These are phyloP conservation scores for Cyprinella venusta DNA, from an alignment of 2,797 vertebrate species.

Conservation along the genomic window DNA sequence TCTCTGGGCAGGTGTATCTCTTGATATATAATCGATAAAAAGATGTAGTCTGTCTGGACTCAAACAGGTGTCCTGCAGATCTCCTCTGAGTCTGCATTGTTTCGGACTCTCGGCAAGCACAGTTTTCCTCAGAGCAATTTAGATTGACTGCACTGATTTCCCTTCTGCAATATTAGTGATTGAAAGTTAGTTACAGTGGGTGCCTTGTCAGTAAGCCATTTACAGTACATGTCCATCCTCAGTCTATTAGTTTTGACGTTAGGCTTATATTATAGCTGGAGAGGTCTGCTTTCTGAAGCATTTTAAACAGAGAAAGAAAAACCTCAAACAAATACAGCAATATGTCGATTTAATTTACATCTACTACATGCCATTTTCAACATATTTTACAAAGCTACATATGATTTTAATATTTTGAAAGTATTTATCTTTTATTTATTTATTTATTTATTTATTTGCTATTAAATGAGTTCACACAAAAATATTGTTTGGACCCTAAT, in stretches of 20 bases:
- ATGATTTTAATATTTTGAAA: not conserved
- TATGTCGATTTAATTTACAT: not conserved
- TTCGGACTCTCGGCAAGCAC: conserved; percentile 16
- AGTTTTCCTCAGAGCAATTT: conserved; percentile 15
- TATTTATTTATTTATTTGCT: no score
- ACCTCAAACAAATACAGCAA: not conserved
- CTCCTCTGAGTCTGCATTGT: conserved; percentile 7
- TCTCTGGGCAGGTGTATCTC: conserved; percentile 3
- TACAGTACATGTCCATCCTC: conserved; percentile 13
- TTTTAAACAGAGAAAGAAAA: not conserved
- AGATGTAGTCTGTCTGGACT: conserved; percentile 18
- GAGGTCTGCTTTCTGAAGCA: not conserved
- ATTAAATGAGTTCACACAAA: not conserved
- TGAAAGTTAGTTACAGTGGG: conserved; percentile 19
- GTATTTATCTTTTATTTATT: no score
- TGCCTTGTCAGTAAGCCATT: conserved; percentile 34
- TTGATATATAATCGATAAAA: conserved; percentile 39
- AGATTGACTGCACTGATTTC: not conserved
- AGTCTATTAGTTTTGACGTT: conserved; percentile 23
- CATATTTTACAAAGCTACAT: not conserved
- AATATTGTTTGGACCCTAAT: not conserved
- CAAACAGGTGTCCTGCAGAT: conserved; percentile 32
- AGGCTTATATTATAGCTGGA: not conserved
- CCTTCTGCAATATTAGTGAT: conserved; percentile 5
- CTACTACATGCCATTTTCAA: not conserved